These are phyloP conservation scores for Cardiocondyla obscurior DNA, from an alignment of 1,140 invertebrate species.

Conservation along the genomic window DNA sequence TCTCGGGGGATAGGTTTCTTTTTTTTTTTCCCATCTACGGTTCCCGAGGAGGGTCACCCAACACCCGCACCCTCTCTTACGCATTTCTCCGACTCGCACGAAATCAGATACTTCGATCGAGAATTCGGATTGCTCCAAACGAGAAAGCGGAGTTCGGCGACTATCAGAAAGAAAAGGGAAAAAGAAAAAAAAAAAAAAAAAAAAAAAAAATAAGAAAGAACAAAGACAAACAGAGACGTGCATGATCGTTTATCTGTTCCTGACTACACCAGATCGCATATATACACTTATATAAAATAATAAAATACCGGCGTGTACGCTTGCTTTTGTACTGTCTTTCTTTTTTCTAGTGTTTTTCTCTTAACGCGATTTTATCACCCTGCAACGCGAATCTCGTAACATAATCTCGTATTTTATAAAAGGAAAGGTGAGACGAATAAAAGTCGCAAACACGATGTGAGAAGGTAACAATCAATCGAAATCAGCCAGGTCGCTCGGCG, in stretches of 20 bases:
- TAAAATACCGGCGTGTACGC: slow-evolving; percentile 42
- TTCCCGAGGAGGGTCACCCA: background rate
- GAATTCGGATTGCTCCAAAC: slow-evolving; percentile 6
- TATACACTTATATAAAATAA: slow-evolving; percentile 39
- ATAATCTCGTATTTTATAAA: slow-evolving; percentile 48
- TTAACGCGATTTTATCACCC: slow-evolving; percentile 29
- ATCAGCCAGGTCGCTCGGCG: background rate
- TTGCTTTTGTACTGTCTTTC: slow-evolving; percentile 49
- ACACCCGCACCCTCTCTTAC: slow-evolving; percentile 6
- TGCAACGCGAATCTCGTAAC: slow-evolving; percentile 35
- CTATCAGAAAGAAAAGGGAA: background rate
- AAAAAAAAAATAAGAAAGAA: background rate
- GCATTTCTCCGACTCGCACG: slow-evolving; percentile 30
- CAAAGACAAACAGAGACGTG: background rate
- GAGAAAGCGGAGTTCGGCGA: slow-evolving; percentile 20
- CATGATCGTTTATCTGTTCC: slow-evolving; percentile 42
- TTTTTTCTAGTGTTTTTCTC: slow-evolving; percentile 36
- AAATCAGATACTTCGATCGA: background rate
- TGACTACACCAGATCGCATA: slow-evolving; percentile 37
- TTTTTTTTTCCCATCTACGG: background rate
- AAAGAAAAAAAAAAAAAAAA: background rate
- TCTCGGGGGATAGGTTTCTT: background rate
- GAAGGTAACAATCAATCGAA: slow-evolving; percentile 4
- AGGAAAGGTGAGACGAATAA: too few species aligned
- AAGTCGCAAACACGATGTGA: background rate